Percentiles rank a stretch among this genome's conserved stretches.
phyloP scores from a whole-genome alignment of 2,797 vertebrate genomes.

The Adelosebastes latens region DNA sequence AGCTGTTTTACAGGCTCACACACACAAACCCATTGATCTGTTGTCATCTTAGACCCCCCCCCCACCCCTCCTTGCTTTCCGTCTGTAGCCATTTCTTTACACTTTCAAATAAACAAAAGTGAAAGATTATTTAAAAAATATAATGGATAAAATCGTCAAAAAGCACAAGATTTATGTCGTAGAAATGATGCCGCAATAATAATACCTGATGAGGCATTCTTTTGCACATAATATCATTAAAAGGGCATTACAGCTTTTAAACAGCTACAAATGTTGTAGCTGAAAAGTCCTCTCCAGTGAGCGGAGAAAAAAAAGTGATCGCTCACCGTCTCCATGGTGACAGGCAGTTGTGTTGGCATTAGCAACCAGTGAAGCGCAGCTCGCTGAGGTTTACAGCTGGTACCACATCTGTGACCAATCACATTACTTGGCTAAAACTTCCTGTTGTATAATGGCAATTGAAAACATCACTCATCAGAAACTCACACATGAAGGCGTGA shows the following conservation, averaged over 20 bases:
- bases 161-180: not conserved
- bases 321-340: not conserved
- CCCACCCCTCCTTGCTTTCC: not conserved
- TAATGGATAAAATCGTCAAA: not conserved
- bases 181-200: not conserved
- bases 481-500: not conserved
- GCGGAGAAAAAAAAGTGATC: not conserved
- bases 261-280: not conserved
- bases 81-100: constrained; percentile 12
- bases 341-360: constrained; percentile 1
- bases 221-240: not conserved
- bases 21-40: constrained; percentile 50
- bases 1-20: constrained; percentile 65
- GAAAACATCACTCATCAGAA: constrained; percentile 12
- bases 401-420: constrained; percentile 49
- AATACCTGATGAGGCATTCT: not conserved
- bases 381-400: constrained; percentile 27
- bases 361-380: not conserved
- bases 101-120: constrained; percentile 11
- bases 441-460: not conserved
- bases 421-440: constrained; percentile 9
- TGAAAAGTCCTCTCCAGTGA: not conserved
- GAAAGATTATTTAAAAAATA: not conserved
- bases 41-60: constrained; percentile 28
- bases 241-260: not conserved